Evolutionary conservation across 2,888 invertebrate species (phyloP).

Genomic region (Eudasyphora cyanicolor): DNA sequence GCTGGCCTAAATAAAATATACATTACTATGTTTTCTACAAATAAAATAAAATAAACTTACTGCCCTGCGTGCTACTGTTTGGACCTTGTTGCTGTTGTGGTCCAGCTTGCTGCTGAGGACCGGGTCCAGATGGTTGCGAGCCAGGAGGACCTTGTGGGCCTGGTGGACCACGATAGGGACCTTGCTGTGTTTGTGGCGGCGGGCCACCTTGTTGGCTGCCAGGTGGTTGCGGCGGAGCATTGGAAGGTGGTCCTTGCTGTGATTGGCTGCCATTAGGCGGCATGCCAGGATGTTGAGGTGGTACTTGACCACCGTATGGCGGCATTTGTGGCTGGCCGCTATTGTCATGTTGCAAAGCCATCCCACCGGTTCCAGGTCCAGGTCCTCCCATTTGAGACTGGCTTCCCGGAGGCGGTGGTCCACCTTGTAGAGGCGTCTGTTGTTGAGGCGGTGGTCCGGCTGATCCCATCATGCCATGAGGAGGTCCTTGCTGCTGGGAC

Average conservation of each 20-base stretch:
- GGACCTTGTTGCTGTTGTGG: slow-evolving; percentile 48
- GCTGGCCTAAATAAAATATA: slow-evolving; percentile 81
- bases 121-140: slow-evolving; percentile 68
- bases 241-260: slow-evolving; percentile 68
- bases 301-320: slow-evolving; percentile 73
- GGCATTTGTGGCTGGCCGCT: slow-evolving; percentile 73
- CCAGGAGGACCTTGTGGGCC: slow-evolving; percentile 69
- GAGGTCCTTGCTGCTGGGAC: slow-evolving; percentile 77
- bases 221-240: slow-evolving; percentile 69
- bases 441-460: slow-evolving; percentile 69
- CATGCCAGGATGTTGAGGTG: slow-evolving; percentile 74
- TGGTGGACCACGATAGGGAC: slow-evolving; percentile 70
- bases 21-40: not conserved
- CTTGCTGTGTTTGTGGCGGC: slow-evolving; percentile 69
- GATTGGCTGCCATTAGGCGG: slow-evolving; percentile 76
- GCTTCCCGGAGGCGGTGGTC: slow-evolving; percentile 71
- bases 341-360: slow-evolving; percentile 73
- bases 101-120: slow-evolving; percentile 42
- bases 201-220: slow-evolving; percentile 67
- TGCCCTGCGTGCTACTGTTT: slow-evolving; percentile 66
- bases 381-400: slow-evolving; percentile 83
- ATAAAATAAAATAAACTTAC: slow-evolving; percentile 66
- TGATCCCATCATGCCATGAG: slow-evolving; percentile 73
- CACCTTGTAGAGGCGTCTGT: slow-evolving; percentile 65
- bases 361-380: slow-evolving; percentile 75